phyloP scores from a whole-genome alignment of 2,113 vertebrate species.

The Dipodomys stephensi region DNA sequence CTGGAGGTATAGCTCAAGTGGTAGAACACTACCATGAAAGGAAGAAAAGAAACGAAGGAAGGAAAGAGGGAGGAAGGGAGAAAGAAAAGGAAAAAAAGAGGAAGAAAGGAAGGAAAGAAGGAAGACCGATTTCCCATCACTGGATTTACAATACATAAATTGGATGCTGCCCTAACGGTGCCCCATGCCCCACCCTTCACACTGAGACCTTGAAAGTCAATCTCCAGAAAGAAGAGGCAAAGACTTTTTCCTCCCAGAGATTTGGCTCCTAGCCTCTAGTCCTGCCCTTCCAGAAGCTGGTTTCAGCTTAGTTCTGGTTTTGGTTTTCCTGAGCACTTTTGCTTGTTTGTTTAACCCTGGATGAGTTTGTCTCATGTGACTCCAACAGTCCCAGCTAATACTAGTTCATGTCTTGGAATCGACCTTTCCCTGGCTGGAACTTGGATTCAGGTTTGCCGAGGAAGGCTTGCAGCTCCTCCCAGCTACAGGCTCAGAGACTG shows the following conservation, averaged over 20 bases:
- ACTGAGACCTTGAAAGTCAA: neutral
- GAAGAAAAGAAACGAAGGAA: too few species aligned
- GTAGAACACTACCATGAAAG: too few species aligned
- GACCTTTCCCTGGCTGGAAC: neutral
- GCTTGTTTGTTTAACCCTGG: neutral
- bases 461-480: neutral
- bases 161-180: neutral
- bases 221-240: neutral
- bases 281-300: neutral
- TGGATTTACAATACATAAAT: neutral
- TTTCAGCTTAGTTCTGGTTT: neutral
- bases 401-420: neutral
- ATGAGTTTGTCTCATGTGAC: neutral
- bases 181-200: fast-evolving
- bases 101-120: too few species aligned
- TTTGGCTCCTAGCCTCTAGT: too few species aligned
- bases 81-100: too few species aligned
- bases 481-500: neutral
- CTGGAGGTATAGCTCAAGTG: too few species aligned
- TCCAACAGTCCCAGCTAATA: neutral
- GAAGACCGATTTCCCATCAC: neutral
- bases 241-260: neutral
- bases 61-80: too few species aligned
- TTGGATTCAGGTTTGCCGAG: too few species aligned
- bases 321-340: neutral